Conservation (phyloP, 2,113 vertebrate species). For the Raja brachyura region DNA sequence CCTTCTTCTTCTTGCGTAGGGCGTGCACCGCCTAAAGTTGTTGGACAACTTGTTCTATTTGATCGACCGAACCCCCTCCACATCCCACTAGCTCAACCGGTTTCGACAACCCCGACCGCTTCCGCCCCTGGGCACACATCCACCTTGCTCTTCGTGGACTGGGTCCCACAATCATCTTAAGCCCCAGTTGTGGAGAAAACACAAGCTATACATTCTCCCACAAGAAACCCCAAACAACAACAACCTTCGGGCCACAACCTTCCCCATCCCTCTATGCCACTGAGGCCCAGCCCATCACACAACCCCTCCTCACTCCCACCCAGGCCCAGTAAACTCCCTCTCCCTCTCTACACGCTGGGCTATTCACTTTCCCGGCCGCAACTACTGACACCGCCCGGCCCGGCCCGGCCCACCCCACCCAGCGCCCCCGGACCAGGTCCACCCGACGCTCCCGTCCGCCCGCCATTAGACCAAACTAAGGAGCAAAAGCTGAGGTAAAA, state of each 20-base stretch:
- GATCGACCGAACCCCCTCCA: too few relatives aligned
- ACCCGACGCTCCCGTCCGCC: conserved; percentile 33
- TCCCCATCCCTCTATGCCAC: conserved; percentile 37
- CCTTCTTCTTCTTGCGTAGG: too few relatives aligned
- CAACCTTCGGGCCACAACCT: conserved; percentile 42
- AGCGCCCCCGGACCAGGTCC: conserved; percentile 39
- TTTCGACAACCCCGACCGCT: too few relatives aligned
- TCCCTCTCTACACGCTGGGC: conserved; percentile 1
- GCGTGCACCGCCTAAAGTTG: too few relatives aligned
- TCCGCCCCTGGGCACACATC: too few relatives aligned
- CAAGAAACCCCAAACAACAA: too few relatives aligned
- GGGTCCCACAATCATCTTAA: too few relatives aligned
- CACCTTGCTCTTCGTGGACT: too few relatives aligned
- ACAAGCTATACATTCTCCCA: too few relatives aligned
- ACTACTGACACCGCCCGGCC: conserved; percentile 29
- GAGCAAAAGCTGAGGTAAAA: background rate
- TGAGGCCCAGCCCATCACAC: background rate
- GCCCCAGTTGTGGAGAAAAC: too few relatives aligned
- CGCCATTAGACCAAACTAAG: background rate
- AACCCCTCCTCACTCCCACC: background rate
- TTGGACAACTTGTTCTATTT: too few relatives aligned
- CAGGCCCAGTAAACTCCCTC: background rate
- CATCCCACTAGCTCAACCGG: too few relatives aligned
- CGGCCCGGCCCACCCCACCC: background rate
- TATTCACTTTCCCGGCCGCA: conserved; percentile 45